Base-by-base conservation (phyloP, 2,888 invertebrate species). In the Lasioglossum pauxillum region DNA sequence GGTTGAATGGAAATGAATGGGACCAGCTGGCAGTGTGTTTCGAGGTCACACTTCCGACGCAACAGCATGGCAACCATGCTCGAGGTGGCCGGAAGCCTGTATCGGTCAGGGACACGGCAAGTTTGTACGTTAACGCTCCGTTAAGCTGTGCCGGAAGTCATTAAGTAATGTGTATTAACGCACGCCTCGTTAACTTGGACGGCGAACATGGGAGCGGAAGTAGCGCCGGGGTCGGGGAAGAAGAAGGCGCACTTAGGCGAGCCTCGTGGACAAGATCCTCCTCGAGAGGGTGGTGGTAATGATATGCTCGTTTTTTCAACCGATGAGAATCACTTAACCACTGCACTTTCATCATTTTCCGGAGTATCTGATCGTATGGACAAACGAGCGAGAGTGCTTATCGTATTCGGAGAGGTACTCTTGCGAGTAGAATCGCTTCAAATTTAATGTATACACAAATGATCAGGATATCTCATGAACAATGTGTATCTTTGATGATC, bases 121-220 rank as follows among this genome's bases (percentile, higher is more conserved):
- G 75, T 87, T 83, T 80, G 79, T n/a, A 75, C 85, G 73, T 80
- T 81, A 86, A 71, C 80, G 57, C 80, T 82, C n/a, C 78, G 80
- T 85, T 82, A 78, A 88, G 44, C 67, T 69, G 75, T 49, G 53
- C 81, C 76, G 78, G 73, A 84, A 89, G 85, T 87, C 85, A 82
- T 84, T 84, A 85, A 83, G 73, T 85, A 85, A 83, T 76, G 84
- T 57, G 75, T 78, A 85, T 86, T 85, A 86, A 86, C 82, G 67
- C 69, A 78, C 46, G 16, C 19, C 73, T 80, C 78, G 81, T 78
- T 86, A 85, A 79, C 46, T 86, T 38, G 78, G 60, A 64, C 49
- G 69, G 71, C 7, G 74, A 80, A 85, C 76, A 82, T 84, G 46
- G 27, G 27, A 19, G 49, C 60, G 79, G 80, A 84, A 85, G 86